These are phyloP conservation scores for Erebia ligea DNA, from an alignment of 2,888 invertebrate species.

Conservation along the genomic window DNA sequence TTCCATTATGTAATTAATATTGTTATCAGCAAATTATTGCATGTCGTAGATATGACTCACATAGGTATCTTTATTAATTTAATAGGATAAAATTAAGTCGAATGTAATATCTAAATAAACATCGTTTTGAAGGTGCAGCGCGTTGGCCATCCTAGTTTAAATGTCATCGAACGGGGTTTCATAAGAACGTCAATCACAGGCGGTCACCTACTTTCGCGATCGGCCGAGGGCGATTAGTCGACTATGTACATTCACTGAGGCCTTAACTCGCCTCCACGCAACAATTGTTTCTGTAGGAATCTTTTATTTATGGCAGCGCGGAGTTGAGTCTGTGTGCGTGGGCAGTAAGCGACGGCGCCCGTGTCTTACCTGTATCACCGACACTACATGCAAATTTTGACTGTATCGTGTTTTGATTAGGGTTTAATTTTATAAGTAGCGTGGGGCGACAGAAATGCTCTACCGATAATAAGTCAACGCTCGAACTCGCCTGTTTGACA, in stretches of 20 bases:
- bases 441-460: constrained; percentile 71
- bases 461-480: constrained; percentile 83
- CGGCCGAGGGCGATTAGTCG: constrained; percentile 77
- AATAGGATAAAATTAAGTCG: background rate
- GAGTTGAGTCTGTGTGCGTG: constrained; percentile 69
- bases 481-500: constrained; percentile 83
- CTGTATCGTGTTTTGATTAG: constrained; percentile 47
- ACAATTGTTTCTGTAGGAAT: constrained; percentile 83
- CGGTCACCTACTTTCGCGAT: constrained; percentile 84
- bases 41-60: background rate
- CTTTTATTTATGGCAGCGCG: constrained; percentile 81
- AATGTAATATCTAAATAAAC: constrained; percentile 8
- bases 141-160: constrained; percentile 75
- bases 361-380: constrained; percentile 76
- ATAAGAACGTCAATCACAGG: constrained; percentile 80
- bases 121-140: constrained; percentile 40
- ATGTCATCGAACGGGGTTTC: constrained; percentile 82
- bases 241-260: constrained; percentile 77
- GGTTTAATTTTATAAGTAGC: constrained; percentile 48
- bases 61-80: background rate
- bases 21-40: constrained; percentile 13
- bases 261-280: constrained; percentile 81
- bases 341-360: constrained; percentile 69
- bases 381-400: constrained; percentile 45
- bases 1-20: constrained; percentile 3